Base-by-base conservation (phyloP, 1,140 invertebrate species). In the Plectus sambesii region DNA sequence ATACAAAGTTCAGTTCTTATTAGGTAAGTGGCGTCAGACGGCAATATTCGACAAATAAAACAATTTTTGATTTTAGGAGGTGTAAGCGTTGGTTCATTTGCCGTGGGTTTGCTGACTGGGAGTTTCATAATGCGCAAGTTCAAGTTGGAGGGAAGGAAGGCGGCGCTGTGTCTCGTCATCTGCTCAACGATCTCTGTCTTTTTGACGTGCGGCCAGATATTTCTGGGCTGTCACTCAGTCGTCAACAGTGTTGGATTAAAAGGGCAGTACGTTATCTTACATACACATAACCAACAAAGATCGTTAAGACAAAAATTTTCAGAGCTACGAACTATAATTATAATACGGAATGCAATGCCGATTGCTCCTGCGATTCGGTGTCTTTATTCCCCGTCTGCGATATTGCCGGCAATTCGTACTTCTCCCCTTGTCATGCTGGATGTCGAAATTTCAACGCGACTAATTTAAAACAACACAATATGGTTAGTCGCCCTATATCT, bases 261-360 rank as follows among this genome's bases (percentile, higher is more conserved):
- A 33, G 56, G 46, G 24, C 47, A 39, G 52, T 56, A 6, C 9
- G n/a, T 53, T 12, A 49, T 12, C 53, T 38, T 53, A 3, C 20
- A 23, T 5, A 25, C 20, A 46, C 12, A 37, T 22, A 23, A 17
- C 29, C 8, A 15, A 12, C 3, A 20, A 15, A 44, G 4, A 25
- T 42, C 12, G 29, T 51, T 15, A 55, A 53, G 29, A 37, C 17
- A 12, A 55, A 30, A 9, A 56, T 49, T 20, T 55, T 56, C 53
- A 55, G 29, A 12, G 55, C 50, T 53, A 38, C 15, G 5, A 29
- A 33, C 3, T 66, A 65, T 42, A 67, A 69, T 42, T 69, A 56
- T 49, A 69, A 66, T 3, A 22, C 27, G 2, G 30, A 35, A 25
- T 55, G 56, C 41, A 39, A 49, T 29, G 33, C 29, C 15, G 41